phyloP scores from a whole-genome alignment of 1,140 invertebrate species.

The Druon quercuslanigerum region DNA sequence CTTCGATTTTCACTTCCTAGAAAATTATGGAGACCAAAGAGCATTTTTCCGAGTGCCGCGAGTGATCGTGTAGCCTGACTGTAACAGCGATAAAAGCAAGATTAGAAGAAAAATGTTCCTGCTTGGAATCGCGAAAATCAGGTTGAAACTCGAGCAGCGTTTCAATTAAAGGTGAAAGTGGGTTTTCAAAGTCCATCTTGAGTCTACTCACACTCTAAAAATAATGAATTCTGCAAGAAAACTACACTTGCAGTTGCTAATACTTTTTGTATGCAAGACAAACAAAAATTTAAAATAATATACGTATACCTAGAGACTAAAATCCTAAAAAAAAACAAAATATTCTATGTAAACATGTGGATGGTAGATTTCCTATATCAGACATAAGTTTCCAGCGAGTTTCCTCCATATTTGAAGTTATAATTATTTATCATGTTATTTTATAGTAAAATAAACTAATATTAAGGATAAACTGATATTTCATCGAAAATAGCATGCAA shows the following conservation, averaged over 20 bases:
- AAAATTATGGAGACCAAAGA: conserved; percentile 24
- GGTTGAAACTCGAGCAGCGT: neutral
- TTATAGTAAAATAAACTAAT: too few species aligned
- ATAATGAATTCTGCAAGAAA: neutral
- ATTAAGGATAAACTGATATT: too few species aligned
- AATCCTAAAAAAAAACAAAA: too few species aligned
- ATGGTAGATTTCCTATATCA: too few species aligned
- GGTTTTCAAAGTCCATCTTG: neutral
- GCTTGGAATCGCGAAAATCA: conserved; percentile 7
- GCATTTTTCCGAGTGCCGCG: neutral
- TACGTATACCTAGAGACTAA: too few species aligned
- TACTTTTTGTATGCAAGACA: neutral
- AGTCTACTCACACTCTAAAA: neutral
- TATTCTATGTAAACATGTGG: too few species aligned
- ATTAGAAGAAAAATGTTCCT: neutral
- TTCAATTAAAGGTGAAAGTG: neutral
- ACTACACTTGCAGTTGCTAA: neutral
- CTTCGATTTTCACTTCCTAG: conserved; percentile 16
- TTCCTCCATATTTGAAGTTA: too few species aligned
- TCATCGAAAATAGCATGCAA: too few species aligned
- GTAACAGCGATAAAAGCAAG: neutral
- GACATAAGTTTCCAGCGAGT: too few species aligned
- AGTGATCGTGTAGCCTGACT: neutral
- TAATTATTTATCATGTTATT: too few species aligned
- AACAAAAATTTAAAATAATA: neutral